phyloP scores from a whole-genome alignment of 2,888 invertebrate species.

The Rhodophaea formosa region DNA sequence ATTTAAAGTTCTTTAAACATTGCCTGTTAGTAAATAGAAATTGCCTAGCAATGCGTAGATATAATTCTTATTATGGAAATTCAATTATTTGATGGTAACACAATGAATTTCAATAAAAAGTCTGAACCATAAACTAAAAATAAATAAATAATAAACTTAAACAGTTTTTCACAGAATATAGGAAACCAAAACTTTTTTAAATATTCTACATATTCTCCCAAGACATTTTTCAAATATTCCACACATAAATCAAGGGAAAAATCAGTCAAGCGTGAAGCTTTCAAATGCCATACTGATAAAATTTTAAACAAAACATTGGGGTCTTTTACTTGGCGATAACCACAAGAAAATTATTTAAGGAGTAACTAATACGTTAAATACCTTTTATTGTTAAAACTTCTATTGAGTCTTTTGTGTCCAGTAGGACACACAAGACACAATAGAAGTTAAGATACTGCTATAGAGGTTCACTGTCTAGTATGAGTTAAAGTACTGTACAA shows the following conservation, averaged over 20 bases:
- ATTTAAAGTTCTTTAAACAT: neutral
- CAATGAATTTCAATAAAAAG: constrained; percentile 7
- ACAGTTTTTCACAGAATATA: constrained; percentile 16
- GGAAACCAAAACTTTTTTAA: neutral
- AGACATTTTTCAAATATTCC: neutral
- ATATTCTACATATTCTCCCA: neutral
- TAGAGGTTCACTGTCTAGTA: too few species aligned
- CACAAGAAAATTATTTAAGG: neutral
- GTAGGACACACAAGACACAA: too few species aligned
- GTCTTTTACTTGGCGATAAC: neutral
- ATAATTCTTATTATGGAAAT: neutral
- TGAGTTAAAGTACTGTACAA: too few species aligned
- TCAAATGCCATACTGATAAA: constrained; percentile 16
- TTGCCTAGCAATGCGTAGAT: neutral
- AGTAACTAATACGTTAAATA: too few species aligned
- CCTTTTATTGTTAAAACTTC: too few species aligned
- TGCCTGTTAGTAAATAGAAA: neutral
- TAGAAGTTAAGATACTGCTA: too few species aligned
- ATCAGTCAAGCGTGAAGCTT: constrained; percentile 24
- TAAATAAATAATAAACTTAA: constrained; percentile 9
- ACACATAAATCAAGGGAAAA: neutral
- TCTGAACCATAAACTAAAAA: constrained; percentile 3
- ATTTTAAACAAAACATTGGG: neutral
- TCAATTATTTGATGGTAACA: constrained; percentile 11
- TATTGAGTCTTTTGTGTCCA: too few species aligned